These are phyloP conservation scores for Coreius guichenoti DNA, from an alignment of 2,797 vertebrate species.

Conservation along the genomic window DNA sequence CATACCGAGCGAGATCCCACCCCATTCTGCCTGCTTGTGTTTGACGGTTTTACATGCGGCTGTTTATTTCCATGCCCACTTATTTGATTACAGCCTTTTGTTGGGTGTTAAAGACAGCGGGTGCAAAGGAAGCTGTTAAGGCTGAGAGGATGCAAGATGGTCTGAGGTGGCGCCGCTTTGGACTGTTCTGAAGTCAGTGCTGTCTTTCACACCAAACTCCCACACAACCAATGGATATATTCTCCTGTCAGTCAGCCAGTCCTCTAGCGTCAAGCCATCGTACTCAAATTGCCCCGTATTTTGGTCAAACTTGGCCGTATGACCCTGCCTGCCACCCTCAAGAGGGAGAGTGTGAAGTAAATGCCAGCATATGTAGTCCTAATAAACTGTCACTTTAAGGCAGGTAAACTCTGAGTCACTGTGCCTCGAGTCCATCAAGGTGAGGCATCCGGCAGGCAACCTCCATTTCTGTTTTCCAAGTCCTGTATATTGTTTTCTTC, in stretches of 20 bases:
- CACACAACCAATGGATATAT: conserved; percentile 53
- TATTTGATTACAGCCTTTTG: conserved; percentile 56
- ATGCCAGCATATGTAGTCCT: conserved; percentile 47
- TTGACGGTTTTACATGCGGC: conserved; percentile 50
- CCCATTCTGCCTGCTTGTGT: conserved; percentile 64
- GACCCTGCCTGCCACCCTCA: conserved; percentile 21
- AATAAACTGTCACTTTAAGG: conserved; percentile 57
- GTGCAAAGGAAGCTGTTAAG: conserved; percentile 43
- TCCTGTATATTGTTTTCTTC: conserved; percentile 13
- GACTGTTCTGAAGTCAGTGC: conserved; percentile 39
- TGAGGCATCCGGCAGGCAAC: conserved; percentile 25
- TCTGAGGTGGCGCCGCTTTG: background rate
- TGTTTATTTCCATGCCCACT: conserved; percentile 59
- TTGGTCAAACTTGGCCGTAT: conserved; percentile 37
- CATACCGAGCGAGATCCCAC: conserved; percentile 64
- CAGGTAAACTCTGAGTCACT: conserved; percentile 46
- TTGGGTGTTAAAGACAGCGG: conserved; percentile 52
- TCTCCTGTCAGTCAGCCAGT: conserved; percentile 32
- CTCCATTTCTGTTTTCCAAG: conserved; percentile 7
- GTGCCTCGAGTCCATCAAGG: conserved; percentile 21
- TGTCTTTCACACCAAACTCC: conserved; percentile 35
- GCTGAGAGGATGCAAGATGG: conserved; percentile 14
- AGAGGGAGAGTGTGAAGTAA: conserved; percentile 35
- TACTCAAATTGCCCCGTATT: background rate
- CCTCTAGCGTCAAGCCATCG: background rate